Evolutionary conservation across 2,888 invertebrate genomes (phyloP), one percentile per base, ranked within the genome.

Genomic region (Sphaerophoria rueppellii): DNA sequence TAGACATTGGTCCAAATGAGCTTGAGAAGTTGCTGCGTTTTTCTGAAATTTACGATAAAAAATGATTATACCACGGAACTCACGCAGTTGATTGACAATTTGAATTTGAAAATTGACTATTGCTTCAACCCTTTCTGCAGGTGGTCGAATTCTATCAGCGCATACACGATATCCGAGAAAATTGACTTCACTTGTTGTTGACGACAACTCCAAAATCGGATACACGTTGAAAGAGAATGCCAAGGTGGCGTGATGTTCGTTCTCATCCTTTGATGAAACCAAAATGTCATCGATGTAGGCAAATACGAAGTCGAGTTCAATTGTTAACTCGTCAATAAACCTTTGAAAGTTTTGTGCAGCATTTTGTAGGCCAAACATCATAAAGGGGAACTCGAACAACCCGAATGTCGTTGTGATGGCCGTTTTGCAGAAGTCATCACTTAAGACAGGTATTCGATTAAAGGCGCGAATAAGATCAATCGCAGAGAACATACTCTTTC

Each of bases 201-300:
- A 52, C 50, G 5, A 65, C 50, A 50, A 65, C 37, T 16, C 37
- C 65, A 34, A 35, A 48, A 4, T 65, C 35, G 11, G 37, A 65
- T 5, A 65, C 6, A 11, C 50, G 52, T 14, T 65, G 6, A 14
- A 48, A 12, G 11, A 65, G 43, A 37, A 52, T 50, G 35, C 35
- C 6, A n/a, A 35, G 34, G 50, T 37, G 70, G 76, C 88, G 5
- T 16, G 4, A 74, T 32, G 67, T 88, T 88, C 40, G 88, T 87
- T 2, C 11, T 79, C 69, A 43, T 86, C 57, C 7, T 37, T 7
- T 3, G 88, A 88, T 6, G 88, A 87, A 0, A 89, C 73, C 1
- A 88, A 72, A 32, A 89, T 86, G 65, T 89, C 89, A 60, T 89
- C 89, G 1, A 89, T 43, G 58, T 89, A 89, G 5, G 75, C 54